Percentiles rank a stretch among this genome's conserved stretches.
Conservation (phyloP, 1,140 invertebrate genomes). For the Paralvinella palmiformis region DNA sequence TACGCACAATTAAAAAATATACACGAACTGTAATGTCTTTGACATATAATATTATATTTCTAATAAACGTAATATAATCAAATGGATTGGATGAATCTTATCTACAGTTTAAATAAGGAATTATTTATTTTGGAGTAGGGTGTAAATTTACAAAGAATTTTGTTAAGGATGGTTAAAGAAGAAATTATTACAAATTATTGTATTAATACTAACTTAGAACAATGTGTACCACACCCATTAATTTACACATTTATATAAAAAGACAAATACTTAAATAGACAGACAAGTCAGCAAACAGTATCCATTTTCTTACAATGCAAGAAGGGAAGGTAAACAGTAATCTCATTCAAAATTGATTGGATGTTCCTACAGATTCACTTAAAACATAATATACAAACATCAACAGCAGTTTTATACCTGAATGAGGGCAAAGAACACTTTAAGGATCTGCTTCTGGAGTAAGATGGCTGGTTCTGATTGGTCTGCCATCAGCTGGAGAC, state of each 20-base stretch:
- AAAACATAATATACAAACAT: background rate
- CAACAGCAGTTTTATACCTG: slow-evolving; percentile 57
- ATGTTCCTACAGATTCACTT: background rate
- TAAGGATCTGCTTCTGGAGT: slow-evolving; percentile 92
- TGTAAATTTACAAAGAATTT: too few relatives aligned
- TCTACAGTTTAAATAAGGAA: too few relatives aligned
- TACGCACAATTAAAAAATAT: too few relatives aligned
- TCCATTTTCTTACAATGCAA: too few relatives aligned
- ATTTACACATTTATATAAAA: slow-evolving; percentile 2
- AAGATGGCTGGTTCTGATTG: slow-evolving; percentile 78
- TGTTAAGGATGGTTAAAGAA: too few relatives aligned
- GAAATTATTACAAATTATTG: too few relatives aligned
- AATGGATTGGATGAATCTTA: too few relatives aligned
- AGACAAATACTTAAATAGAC: slow-evolving; percentile 12
- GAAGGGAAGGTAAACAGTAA: background rate
- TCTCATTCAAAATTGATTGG: background rate
- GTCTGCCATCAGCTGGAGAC: slow-evolving; percentile 74
- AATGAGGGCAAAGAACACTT: slow-evolving; percentile 90
- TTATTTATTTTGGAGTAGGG: too few relatives aligned
- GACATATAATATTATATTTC: too few relatives aligned
- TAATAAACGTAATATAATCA: too few relatives aligned
- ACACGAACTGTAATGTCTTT: too few relatives aligned
- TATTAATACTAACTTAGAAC: too few relatives aligned
- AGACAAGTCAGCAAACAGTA: background rate
- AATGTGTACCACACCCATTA: background rate